A percentile compares a stretch with the other conserved stretches of the same genome.
phyloP scores from a whole-genome alignment of 2,113 vertebrate species.

The Cryptotis parvus region DNA sequence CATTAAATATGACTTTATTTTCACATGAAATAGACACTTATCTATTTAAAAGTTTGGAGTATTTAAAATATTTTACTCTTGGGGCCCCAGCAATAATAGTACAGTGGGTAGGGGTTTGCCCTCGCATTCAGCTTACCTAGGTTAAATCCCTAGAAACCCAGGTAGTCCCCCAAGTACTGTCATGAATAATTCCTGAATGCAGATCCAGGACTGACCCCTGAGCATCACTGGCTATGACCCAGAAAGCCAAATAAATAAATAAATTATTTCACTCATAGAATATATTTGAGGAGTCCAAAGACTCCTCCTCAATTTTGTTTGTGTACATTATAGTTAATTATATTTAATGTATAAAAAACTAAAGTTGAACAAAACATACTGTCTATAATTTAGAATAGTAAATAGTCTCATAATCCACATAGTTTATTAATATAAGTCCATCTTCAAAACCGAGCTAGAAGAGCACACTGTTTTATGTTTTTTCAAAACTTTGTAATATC shows the following conservation, averaged over 20 bases:
- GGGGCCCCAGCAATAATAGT: too few species aligned
- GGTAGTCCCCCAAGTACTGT: too few species aligned
- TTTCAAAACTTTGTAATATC: not conserved
- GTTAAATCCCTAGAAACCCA: too few species aligned
- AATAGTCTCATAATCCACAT: constrained; percentile 12
- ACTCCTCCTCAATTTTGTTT: not conserved
- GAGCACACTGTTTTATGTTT: not conserved
- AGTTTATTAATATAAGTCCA: not conserved
- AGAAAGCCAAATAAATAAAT: too few species aligned
- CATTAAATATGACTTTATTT: constrained; percentile 9
- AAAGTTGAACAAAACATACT: constrained; percentile 5
- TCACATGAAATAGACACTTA: not conserved
- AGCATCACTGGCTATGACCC: too few species aligned
- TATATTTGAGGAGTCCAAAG: not conserved
- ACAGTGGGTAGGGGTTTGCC: too few species aligned
- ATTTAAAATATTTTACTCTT: not conserved
- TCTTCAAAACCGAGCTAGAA: not conserved
- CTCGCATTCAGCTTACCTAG: too few species aligned
- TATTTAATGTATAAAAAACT: constrained; percentile 21
- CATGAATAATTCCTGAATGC: too few species aligned
- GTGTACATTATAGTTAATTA: not conserved
- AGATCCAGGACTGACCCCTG: too few species aligned
- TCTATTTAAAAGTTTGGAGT: not conserved
- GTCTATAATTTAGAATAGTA: constrained; percentile 11
- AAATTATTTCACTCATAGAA: constrained; percentile 11